phyloP scores from a whole-genome alignment of 2,797 vertebrate genomes.

The Gouania willdenowi region DNA sequence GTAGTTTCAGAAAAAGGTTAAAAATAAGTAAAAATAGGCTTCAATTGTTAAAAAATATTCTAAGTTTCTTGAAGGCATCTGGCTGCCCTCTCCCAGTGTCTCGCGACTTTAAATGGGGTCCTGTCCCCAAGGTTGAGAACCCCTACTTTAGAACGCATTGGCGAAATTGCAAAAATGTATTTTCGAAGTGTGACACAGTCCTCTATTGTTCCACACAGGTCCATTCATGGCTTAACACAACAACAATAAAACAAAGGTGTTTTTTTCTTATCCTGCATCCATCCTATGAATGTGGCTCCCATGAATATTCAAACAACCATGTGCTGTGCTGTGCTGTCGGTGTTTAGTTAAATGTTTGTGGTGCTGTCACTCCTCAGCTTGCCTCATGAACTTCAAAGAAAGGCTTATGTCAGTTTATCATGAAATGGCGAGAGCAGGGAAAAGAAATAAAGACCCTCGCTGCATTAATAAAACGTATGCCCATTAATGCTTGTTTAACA shows the following conservation, averaged over 20 bases:
- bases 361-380: constrained; percentile 67
- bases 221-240: constrained; percentile 67
- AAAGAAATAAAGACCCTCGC: constrained; percentile 35
- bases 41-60: too few species aligned
- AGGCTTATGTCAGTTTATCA: constrained; percentile 70
- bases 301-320: constrained; percentile 77
- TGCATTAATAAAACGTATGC: constrained; percentile 37
- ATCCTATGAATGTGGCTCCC: constrained; percentile 48
- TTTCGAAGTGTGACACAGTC: constrained; percentile 62
- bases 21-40: too few species aligned
- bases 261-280: constrained; percentile 38
- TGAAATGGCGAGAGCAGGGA: constrained; percentile 53
- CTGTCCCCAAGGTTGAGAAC: too few species aligned
- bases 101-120: too few species aligned
- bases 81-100: too few species aligned
- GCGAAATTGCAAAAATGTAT: constrained; percentile 56
- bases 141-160: constrained; percentile 59
- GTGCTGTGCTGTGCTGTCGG: too few species aligned
- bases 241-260: constrained; percentile 69
- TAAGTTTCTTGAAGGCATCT: too few species aligned
- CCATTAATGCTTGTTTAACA: constrained; percentile 69
- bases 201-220: constrained; percentile 69
- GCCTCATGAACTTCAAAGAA: constrained; percentile 71
- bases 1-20: too few species aligned
- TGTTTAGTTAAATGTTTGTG: constrained; percentile 77